Evolutionary conservation across 2,113 vertebrate genomes (phyloP).

Genomic region (Pipra filicauda): DNA sequence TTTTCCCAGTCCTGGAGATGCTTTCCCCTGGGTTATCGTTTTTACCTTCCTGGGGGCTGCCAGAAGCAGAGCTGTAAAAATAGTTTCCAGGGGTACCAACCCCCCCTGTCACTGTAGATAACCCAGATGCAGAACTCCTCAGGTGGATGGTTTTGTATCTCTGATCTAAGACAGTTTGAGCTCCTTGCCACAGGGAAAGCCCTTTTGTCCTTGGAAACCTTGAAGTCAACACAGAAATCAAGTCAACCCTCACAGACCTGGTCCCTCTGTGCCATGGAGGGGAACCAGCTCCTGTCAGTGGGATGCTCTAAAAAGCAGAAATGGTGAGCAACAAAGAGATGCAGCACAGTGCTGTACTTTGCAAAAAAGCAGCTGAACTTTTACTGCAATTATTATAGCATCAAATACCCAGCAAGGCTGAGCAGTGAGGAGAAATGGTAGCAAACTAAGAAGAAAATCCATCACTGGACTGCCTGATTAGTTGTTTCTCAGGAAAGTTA

Average conservation of each 20-base stretch:
- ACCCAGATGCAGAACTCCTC: neutral
- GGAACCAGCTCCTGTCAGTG: neutral
- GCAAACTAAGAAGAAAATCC: neutral
- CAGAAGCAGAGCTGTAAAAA: neutral
- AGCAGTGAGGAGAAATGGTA: neutral
- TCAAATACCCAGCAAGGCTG: neutral
- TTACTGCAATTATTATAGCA: neutral
- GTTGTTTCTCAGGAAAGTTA: neutral
- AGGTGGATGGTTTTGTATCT: neutral
- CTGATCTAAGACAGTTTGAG: neutral
- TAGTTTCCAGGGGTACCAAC: neutral
- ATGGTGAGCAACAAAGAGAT: neutral
- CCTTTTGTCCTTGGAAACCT: neutral
- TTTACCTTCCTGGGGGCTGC: neutral
- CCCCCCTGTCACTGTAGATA: neutral
- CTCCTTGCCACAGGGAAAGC: neutral
- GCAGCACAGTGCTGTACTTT: neutral
- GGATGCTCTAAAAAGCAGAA: neutral
- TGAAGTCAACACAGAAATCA: neutral
- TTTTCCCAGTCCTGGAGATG: neutral
- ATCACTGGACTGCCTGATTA: neutral
- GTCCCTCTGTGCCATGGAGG: neutral
- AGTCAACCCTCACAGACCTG: neutral
- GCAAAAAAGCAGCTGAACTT: fast-evolving
- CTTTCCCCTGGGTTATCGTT: neutral